Evolutionary conservation across 2,797 vertebrate genomes (phyloP), one percentile per base, ranked within the genome.

Genomic region (Urosaurus nigricauda): DNA sequence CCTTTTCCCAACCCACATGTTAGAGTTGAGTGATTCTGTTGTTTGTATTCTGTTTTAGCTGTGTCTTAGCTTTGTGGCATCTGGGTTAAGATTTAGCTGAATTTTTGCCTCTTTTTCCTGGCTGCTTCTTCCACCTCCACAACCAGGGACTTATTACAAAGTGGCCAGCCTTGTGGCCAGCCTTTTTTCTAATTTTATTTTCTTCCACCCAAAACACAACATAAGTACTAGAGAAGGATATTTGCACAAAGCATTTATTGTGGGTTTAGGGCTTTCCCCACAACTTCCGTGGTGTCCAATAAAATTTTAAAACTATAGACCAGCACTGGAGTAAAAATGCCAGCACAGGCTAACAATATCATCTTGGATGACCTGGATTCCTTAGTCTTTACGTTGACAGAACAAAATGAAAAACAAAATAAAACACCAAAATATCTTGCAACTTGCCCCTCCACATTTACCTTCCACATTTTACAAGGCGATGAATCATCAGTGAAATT

Each of bases 71-170:
- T 56, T 92, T 93, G 73, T 93, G 63, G 79, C 89, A 87, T 5
- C 70, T 1, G 0, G 71, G 53, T 32, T 29, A 56, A 84, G 90
- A 74, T 82, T 85, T 90, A 91, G 78, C 88, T 89, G 35, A 65
- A 90, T 4, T 37, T 91, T 93, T 92, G 92, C 87, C 88, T 92
- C 5, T 70, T 89, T 91, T 87, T 37, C 84, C 40, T 90, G 79
- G 79, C 91, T 92, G 53, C 90, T 90, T 37, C 29, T 40, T 14
- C n/a, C 40, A 60, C 32, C 16, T 11, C 26, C 35, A 37, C 35
- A 14, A 29, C 84, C 90, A 93, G 87, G 85, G 81, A 79, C 77
- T 86, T 75, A 90, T 90, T 32, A 1, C 37, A 32, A 21, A 82
- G 53, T 89, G 93, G 84, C 56, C 85, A 85, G 53, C 74, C 32